phyloP scores from a whole-genome alignment of 1,140 invertebrate genomes.

The Eubasilissa regina region DNA sequence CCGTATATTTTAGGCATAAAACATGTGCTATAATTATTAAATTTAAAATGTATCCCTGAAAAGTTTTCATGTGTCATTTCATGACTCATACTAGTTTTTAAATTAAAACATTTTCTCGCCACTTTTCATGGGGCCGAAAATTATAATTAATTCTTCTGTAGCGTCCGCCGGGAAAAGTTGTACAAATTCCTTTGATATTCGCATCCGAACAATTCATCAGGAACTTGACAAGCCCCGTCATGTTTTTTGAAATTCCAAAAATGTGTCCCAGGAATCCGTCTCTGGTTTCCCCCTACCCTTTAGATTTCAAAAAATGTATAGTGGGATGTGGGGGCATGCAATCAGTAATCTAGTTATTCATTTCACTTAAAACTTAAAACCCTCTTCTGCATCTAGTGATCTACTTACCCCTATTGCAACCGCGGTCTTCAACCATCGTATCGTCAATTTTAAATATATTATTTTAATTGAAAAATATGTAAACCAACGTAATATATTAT shows the following conservation, averaged over 20 bases:
- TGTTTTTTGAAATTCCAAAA: conserved; percentile 10
- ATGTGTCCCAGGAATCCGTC: conserved; percentile 4
- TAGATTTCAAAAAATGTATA: not conserved
- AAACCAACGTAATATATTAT: no score
- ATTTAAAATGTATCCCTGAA: no score
- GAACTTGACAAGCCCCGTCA: not conserved
- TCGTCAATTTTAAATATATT: not conserved
- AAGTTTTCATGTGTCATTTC: not conserved
- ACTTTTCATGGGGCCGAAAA: not conserved
- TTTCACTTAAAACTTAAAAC: not conserved
- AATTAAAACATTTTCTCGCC: not conserved
- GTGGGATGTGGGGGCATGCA: not conserved
- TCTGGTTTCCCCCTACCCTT: not conserved
- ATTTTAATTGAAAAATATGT: no score
- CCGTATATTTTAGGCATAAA: no score
- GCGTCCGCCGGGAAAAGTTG: not conserved
- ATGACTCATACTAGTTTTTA: not conserved
- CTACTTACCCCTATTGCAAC: not conserved
- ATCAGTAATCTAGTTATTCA: not conserved
- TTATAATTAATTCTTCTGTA: not conserved
- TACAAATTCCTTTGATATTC: not conserved
- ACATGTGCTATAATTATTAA: no score
- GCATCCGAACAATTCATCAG: conserved; percentile 5
- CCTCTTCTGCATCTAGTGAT: not conserved
- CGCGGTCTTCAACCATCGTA: not conserved